These are phyloP conservation scores for Craseonycteris thonglongyai DNA, from an alignment of 2,113 vertebrate genomes.

Conservation along the genomic window DNA sequence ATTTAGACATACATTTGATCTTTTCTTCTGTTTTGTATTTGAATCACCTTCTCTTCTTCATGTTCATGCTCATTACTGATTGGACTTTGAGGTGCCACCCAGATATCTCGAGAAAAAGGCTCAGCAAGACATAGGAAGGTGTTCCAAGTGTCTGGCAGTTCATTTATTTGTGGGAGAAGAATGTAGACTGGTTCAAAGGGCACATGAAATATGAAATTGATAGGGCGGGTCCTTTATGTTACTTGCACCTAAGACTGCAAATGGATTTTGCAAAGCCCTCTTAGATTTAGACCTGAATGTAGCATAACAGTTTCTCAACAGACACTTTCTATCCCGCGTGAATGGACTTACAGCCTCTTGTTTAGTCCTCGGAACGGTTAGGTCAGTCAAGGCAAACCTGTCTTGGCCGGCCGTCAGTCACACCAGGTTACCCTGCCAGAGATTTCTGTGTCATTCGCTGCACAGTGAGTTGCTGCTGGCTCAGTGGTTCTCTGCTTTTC, in stretches of 20 bases:
- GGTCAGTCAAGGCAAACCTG: neutral
- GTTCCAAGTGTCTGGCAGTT: neutral
- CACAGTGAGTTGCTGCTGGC: neutral
- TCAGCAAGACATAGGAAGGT: rapidly evolving
- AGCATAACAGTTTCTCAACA: neutral
- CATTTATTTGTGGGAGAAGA: neutral
- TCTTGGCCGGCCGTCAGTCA: neutral
- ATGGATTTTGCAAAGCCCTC: neutral
- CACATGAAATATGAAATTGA: rapidly evolving
- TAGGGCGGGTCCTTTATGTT: neutral
- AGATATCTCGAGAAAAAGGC: neutral
- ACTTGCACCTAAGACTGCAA: neutral
- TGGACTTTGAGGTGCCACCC: neutral
- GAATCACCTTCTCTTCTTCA: neutral
- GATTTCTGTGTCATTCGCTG: neutral
- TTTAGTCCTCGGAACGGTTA: neutral
- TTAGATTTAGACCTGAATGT: neutral
- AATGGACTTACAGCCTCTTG: neutral
- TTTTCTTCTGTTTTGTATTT: neutral
- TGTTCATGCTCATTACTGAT: neutral
- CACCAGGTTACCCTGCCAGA: neutral
- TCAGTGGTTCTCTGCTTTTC: neutral
- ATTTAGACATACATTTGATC: neutral
- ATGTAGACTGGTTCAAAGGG: neutral
- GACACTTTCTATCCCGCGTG: neutral